A percentile compares a stretch with the other conserved stretches of the same genome.
phyloP scores from a whole-genome alignment of 2,888 invertebrate species.

The Sclerodermus sp. region DNA sequence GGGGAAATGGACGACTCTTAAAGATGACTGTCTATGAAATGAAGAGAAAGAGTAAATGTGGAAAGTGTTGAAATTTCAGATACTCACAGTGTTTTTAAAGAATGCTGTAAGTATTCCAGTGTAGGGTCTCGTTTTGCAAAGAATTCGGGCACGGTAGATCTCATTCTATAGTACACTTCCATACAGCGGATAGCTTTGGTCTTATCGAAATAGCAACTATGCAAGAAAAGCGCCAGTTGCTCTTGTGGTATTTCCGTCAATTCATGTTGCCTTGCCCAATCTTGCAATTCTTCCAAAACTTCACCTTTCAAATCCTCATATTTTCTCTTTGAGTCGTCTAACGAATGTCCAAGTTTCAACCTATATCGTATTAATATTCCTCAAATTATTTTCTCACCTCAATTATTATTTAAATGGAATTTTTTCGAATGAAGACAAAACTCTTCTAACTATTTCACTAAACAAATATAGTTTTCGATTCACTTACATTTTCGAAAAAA shows the following conservation, averaged over 20 bases:
- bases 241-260: conserved; percentile 58
- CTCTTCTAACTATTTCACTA: not conserved
- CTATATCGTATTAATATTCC: conserved; percentile 10
- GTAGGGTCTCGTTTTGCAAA: conserved; percentile 63
- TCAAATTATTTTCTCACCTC: not conserved
- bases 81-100: conserved; percentile 56
- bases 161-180: conserved; percentile 64
- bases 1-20: no score
- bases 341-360: conserved; percentile 44
- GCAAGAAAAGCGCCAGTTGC: conserved; percentile 67
- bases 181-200: conserved; percentile 67
- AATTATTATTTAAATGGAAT: not conserved
- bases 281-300: conserved; percentile 31
- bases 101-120: conserved; percentile 50
- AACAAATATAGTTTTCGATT: no score
- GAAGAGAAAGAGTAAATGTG: no score
- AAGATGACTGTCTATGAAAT: no score
- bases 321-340: conserved; percentile 32
- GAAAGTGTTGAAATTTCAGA: no score
- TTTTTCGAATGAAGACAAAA: not conserved
- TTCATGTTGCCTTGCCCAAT: conserved; percentile 32
- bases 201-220: conserved; percentile 67
- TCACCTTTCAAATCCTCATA: conserved; percentile 40
- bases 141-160: conserved; percentile 66
- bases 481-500: no score